Conservation (phyloP, 2,797 vertebrate genomes). For the Poeciliopsis gracilis region DNA sequence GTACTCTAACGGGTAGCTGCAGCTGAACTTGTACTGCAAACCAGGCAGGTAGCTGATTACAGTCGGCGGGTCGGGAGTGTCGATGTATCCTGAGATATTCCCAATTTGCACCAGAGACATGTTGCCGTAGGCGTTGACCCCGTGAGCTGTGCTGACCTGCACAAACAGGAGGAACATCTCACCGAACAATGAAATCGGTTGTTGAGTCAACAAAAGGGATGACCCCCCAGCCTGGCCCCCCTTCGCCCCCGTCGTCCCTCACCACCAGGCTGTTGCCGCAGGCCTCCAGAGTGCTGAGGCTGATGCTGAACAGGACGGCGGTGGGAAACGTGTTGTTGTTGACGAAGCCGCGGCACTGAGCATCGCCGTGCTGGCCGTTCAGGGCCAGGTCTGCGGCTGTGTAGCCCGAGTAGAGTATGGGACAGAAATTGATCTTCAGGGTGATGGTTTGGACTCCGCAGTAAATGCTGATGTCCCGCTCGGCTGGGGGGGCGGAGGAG, state of each 20-base stretch:
- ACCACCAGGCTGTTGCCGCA: constrained; percentile 96
- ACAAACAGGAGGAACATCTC: constrained; percentile 38
- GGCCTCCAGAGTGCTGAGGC: constrained; percentile 93
- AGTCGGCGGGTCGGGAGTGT: constrained; percentile 94
- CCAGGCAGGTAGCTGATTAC: constrained; percentile 98
- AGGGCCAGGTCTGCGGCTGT: constrained; percentile 91
- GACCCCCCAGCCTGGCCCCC: constrained; percentile 69
- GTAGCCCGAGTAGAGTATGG: constrained; percentile 96
- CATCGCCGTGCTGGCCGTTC: constrained; percentile 90
- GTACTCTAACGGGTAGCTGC: constrained; percentile 97
- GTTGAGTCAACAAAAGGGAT: constrained; percentile 28
- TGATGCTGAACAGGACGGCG: constrained; percentile 95
- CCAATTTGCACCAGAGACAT: constrained; percentile 94
- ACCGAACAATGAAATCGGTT: constrained; percentile 23
- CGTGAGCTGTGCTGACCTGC: constrained; percentile 91
- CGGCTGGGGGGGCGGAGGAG: constrained; percentile 69
- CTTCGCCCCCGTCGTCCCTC: constrained; percentile 56
- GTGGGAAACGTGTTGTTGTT: constrained; percentile 99
- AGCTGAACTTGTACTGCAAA: constrained; percentile 98
- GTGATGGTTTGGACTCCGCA: constrained; percentile 97
- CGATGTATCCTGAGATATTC: constrained; percentile 95
- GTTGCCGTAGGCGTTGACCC: constrained; percentile 91
- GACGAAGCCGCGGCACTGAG: constrained; percentile 94
- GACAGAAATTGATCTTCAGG: constrained; percentile 98
- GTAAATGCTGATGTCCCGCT: constrained; percentile 95